Evolutionary conservation across 2,888 invertebrate species (phyloP).

Genomic region (Drosophila borborema): DNA sequence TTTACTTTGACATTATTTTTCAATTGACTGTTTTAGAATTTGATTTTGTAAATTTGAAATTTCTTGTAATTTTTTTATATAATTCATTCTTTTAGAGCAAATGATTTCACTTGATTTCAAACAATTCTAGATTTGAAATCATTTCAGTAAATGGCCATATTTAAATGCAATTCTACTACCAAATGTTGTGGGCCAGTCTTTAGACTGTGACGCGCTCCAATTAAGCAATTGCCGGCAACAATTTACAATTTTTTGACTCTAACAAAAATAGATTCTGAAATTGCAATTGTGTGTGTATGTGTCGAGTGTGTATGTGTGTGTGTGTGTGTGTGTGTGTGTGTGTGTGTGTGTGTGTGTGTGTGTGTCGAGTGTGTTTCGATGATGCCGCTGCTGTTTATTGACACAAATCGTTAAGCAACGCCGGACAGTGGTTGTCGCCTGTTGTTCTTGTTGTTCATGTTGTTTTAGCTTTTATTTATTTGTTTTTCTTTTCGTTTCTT

Average conservation of each 20-base stretch:
- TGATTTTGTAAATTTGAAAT: no score
- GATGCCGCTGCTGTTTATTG: constrained; percentile 42
- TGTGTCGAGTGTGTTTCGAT: constrained; percentile 26
- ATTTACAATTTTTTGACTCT: constrained; percentile 7
- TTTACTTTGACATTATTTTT: no score
- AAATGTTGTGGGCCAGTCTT: neutral
- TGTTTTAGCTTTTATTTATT: constrained; percentile 27
- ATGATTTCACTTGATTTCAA: neutral
- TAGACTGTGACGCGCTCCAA: constrained; percentile 4
- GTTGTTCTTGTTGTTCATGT: constrained; percentile 17
- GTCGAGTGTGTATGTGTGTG: no score
- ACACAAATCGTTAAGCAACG: constrained; percentile 39
- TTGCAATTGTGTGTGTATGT: constrained; percentile 49
- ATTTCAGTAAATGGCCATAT: neutral
- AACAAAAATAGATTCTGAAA: constrained; percentile 7
- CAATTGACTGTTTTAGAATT: no score
- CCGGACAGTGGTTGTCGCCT: constrained; percentile 10
- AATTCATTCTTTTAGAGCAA: neutral
- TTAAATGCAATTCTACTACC: neutral
- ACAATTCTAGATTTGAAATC: neutral
- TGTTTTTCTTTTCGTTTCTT: neutral
- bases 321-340: no score
- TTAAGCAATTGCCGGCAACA: neutral
- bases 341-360: constrained; percentile 26
- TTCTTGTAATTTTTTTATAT: no score